A percentile compares a stretch with the other conserved stretches of the same genome.
phyloP scores from a whole-genome alignment of 2,113 vertebrate species.

The Vidua macroura region DNA sequence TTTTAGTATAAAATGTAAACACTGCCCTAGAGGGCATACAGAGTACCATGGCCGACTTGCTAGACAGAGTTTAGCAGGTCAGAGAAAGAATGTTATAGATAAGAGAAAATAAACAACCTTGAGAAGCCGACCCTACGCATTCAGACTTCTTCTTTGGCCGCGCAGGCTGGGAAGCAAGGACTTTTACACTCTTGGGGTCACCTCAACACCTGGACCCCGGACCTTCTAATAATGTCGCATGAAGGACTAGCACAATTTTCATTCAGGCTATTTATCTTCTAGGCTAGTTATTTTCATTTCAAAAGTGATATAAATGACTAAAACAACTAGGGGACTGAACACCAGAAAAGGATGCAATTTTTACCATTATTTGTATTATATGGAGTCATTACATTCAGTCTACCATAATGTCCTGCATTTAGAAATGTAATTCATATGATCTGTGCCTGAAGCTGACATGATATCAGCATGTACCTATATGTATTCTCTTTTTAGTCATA shows the following conservation, averaged over 20 bases:
- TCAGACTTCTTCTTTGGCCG: too few relatives aligned
- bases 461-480: not conserved
- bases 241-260: not conserved
- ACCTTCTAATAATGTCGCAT: not conserved
- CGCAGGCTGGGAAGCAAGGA: too few relatives aligned
- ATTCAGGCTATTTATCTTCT: not conserved
- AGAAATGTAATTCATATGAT: not conserved
- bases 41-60: too few relatives aligned
- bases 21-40: too few relatives aligned
- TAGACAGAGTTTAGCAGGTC: too few relatives aligned
- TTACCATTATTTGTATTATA: not conserved
- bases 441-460: not conserved
- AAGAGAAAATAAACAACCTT: too few relatives aligned
- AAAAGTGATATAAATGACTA: not conserved
- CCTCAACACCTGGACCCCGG: too few relatives aligned
- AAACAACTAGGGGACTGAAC: not conserved
- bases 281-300: not conserved
- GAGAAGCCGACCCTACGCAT: too few relatives aligned
- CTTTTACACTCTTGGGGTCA: too few relatives aligned
- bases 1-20: too few relatives aligned
- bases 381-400: not conserved
- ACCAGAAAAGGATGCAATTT: not conserved
- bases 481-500: not conserved
- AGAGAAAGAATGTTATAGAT: too few relatives aligned
- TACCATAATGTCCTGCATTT: not conserved